These are phyloP conservation scores for Clarias fuscus DNA, from an alignment of 2,797 vertebrate genomes.

Conservation along the genomic window DNA sequence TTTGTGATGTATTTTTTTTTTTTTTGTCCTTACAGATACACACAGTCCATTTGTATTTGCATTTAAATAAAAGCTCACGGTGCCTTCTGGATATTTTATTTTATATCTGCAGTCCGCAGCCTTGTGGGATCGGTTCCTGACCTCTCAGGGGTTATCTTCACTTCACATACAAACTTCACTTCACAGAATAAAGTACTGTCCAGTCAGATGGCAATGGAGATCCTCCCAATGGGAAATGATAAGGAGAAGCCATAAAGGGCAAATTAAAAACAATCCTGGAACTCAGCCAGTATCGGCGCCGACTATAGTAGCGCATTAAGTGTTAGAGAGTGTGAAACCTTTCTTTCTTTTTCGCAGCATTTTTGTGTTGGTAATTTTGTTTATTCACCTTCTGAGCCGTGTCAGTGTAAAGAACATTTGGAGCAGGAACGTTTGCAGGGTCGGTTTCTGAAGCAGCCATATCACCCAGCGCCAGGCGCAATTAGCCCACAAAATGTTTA, in stretches of 20 bases:
- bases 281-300: not conserved
- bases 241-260: not conserved
- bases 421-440: not conserved
- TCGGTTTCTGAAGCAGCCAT: slow-evolving; percentile 16
- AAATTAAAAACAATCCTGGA: slow-evolving; percentile 19
- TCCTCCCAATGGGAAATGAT: not conserved
- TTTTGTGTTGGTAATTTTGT: not conserved
- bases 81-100: not conserved
- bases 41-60: not conserved
- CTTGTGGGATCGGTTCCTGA: slow-evolving; percentile 3
- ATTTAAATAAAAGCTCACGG: not conserved
- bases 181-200: not conserved
- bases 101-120: not conserved
- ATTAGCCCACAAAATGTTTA: slow-evolving; percentile 47
- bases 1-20: not conserved
- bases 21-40: not conserved
- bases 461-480: slow-evolving; percentile 31
- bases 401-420: slow-evolving; percentile 30
- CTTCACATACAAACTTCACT: slow-evolving; percentile 23
- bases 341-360: not conserved
- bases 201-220: slow-evolving; percentile 1
- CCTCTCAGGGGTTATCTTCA: not conserved
- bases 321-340: not conserved
- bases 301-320: not conserved
- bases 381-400: slow-evolving; percentile 18